Base-by-base conservation (phyloP, 30 jellyfish, hydroid and myxozoan species). In the Hydra vulgaris region DNA sequence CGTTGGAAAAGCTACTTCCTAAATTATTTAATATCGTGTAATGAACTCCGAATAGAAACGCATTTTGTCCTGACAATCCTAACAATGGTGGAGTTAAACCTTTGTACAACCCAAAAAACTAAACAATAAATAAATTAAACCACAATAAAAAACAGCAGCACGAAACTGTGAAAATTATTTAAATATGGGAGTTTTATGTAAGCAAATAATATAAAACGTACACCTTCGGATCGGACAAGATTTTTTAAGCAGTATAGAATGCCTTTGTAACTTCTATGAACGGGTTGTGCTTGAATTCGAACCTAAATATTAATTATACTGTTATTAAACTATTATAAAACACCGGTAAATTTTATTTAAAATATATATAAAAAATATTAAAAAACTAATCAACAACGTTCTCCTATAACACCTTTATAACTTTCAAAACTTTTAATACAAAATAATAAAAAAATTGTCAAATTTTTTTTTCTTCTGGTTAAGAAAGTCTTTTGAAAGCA, bases 51-150 rank as follows among this genome's bases (percentile, higher is more conserved):
- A 92, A 92, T 17, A 92, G 52, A n/a, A 87, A 27, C 18, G 96
- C 95, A 68, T 88, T 87, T 24, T 89, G 90, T 7, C 74, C 40
- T 17, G 85, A 85, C 75, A 73, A 82, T 1, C 98, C 96, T 26
- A 84, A 83, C 79, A 92, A 24, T 17, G 98, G 98, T 1, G 98
- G 69, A 15, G 98, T 85, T 79, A 88, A 67, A 0, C 98, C 98
- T 76, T 92, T 92, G 87, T 79, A 92, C 0, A 87, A n/a, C 23
- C 98, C 98, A 12, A 40, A 12, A 40, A 40, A 40, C 61, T 40
- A 40, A 40, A 40, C 12, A 12, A 40, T 3, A 40, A 3, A 3
- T 3, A 40, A 40, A 40, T 3, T 3, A 40, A 40, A 40, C 5
- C 5, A 3, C 12, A 12, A 40, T 40, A 40, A 40, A 40, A 40